Evolutionary conservation across 2,888 invertebrate species (phyloP), one percentile per base, ranked within the genome.

Genomic region (Aethes cnicana): DNA sequence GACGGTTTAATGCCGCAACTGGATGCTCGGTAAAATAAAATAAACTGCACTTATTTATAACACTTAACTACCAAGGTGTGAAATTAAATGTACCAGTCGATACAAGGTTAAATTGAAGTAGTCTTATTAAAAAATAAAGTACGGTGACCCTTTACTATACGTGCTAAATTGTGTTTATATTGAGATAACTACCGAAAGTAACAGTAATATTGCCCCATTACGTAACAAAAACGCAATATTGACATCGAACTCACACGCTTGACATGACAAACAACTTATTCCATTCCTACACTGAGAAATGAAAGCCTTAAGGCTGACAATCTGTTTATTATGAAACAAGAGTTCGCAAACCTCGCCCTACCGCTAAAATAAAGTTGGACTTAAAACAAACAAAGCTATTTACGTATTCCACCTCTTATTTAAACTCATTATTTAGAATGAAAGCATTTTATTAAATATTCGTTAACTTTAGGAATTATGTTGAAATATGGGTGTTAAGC

Each of bases 231-330:
- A 43, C 36, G 43, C 37, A 44, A 50, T 50, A 44, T 44, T 36
- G 28, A 37, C 50, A 37, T 37, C 23, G 50, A 33, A 36, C 26
- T 28, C 17, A 28, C 43, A 42, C 49, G 12, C 33, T 41, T 41
- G 18, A 33, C 41, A 23, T 47, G 17, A 65, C 64, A 61, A 61
- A 68, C 67, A 60, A 62, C 66, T 68, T 62, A 62, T 55, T 62
- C 60, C 23, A 41, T n/a, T n/a, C 42, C 32, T 50, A 46, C 25
- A 33, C 60, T 57, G 41, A 56, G 57, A 58, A 64, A 63, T 55
- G 61, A 63, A 63, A 65, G 60, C 60, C 55, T 55, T 49, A 30
- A 39, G 20, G 36, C 28, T 35, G 28, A 35, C 20, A 28, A 35
- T 49, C 20, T 28, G 35, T 17, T 20, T 36, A 48, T 42, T 48